Conservation (phyloP, 1,140 invertebrate genomes). For the Drosophila subobscura region DNA sequence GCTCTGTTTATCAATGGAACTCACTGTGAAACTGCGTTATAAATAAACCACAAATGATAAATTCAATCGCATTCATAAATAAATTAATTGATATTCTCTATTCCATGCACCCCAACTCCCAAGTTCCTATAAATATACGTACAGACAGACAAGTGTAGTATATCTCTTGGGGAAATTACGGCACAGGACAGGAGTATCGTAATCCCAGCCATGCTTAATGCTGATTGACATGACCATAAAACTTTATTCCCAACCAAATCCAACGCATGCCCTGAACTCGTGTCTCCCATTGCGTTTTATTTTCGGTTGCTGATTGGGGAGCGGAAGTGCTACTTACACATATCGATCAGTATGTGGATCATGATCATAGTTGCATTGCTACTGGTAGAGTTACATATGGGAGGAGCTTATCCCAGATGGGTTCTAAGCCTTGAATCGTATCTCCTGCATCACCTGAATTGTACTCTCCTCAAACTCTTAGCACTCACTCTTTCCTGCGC, state of each 20-base stretch:
- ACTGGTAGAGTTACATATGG: background rate
- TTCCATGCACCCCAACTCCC: too few relatives aligned
- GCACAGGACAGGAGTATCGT: conserved; percentile 29
- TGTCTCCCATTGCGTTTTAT: conserved; percentile 20
- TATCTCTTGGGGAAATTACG: conserved; percentile 15
- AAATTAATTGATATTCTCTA: conserved; percentile 46
- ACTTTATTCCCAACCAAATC: conserved; percentile 10
- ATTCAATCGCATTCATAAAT: conserved; percentile 51
- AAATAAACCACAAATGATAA: conserved; percentile 64
- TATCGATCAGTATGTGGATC: conserved; percentile 5
- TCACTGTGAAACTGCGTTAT: conserved; percentile 67
- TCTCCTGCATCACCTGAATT: too few relatives aligned
- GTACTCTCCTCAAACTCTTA: too few relatives aligned
- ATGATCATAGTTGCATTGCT: background rate
- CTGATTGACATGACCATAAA: conserved; percentile 67
- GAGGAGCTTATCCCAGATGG: too few relatives aligned
- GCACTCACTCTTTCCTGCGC: too few relatives aligned
- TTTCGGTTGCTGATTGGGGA: background rate
- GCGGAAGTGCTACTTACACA: conserved; percentile 30
- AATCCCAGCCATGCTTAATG: conserved; percentile 55
- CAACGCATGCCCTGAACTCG: conserved; percentile 36
- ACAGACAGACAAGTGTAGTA: conserved; percentile 2
- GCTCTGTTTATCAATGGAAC: conserved; percentile 44
- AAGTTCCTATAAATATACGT: background rate
- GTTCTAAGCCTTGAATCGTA: too few relatives aligned